Evolutionary conservation across 2,888 invertebrate species (phyloP), one percentile per base, ranked within the genome.

Genomic region (Harpagoxenus sublaevis): DNA sequence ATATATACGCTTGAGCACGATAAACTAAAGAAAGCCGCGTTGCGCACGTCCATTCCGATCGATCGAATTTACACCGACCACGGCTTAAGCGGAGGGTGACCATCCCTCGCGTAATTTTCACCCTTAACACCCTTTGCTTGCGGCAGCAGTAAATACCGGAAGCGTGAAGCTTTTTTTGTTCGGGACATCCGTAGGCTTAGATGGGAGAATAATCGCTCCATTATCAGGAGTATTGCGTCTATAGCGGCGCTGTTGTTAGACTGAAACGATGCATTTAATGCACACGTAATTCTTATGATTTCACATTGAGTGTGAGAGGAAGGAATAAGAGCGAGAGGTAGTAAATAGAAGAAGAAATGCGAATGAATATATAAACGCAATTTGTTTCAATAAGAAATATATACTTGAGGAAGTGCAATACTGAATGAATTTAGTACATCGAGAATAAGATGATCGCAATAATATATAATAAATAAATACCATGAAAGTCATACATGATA

Each of bases 41-140:
- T 60, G 63, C 63, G 57, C 63, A 68, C 83, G 28, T 78, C 65
- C 23, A 62, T 12, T 39, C 31, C 60, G 23, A 73, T 77, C 84
- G 84, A 85, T 85, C 75, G 63, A 71, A 48, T 77, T 77, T 73
- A 28, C 74, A 65, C 35, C 77, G 81, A 75, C 81, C 81, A 57
- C 63, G 35, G 53, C 48, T 78, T 53, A 42, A 57, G 51, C 79
- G 31, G 68, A 74, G 71, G 78, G 81, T 73, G 51, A 9, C 31
- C 51, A 57, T 60, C 60, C 66, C 77, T 75, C 70, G 28, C 70
- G 75, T 84, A 81, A 84, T 86, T 86, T 86, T 84, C 84, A 81
- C 70, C 75, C 55, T 70, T 62, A 31, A 57, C 23, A 15, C 39
- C 42, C 48, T 73, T 48, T 79, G 79, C 51, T 65, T 28, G 48